Conservation (phyloP, 2,888 invertebrate genomes). For the Trichacis sp. region DNA sequence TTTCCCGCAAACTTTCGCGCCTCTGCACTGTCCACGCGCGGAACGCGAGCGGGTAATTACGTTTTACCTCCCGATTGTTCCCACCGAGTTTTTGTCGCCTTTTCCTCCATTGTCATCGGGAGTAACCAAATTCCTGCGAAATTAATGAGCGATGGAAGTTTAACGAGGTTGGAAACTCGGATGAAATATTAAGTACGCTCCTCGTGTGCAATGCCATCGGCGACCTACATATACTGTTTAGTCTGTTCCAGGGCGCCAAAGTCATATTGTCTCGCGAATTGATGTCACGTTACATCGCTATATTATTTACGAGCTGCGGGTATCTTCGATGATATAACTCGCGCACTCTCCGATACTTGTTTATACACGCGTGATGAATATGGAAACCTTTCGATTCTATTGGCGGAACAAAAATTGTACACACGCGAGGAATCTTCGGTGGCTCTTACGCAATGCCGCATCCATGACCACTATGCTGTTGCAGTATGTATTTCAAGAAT, state of each 20-base stretch:
- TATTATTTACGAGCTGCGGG: not conserved
- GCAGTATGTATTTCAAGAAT: not conserved
- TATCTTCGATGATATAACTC: constrained; percentile 5
- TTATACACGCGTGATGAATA: not conserved
- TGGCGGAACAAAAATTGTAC: not conserved
- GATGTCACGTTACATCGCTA: not conserved
- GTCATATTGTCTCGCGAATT: not conserved
- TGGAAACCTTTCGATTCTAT: not conserved
- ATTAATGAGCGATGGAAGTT: constrained; percentile 30
- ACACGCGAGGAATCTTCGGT: not conserved
- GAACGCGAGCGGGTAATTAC: no score
- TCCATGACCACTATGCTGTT: not conserved
- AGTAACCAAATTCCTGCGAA: not conserved
- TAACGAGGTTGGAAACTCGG: not conserved
- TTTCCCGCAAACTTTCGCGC: not conserved
- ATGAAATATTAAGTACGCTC: constrained; percentile 2
- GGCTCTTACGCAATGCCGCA: not conserved
- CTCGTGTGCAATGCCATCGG: not conserved
- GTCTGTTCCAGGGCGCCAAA: not conserved
- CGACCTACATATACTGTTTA: constrained; percentile 3
- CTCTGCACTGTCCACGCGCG: no score
- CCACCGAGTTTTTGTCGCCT: no score
- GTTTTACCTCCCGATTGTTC: no score
- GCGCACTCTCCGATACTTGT: not conserved
- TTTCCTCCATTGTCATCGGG: no score